Percentiles rank a stretch among this genome's conserved stretches.
Conservation (phyloP, 2,797 vertebrate species). For the Alosa sapidissima region DNA sequence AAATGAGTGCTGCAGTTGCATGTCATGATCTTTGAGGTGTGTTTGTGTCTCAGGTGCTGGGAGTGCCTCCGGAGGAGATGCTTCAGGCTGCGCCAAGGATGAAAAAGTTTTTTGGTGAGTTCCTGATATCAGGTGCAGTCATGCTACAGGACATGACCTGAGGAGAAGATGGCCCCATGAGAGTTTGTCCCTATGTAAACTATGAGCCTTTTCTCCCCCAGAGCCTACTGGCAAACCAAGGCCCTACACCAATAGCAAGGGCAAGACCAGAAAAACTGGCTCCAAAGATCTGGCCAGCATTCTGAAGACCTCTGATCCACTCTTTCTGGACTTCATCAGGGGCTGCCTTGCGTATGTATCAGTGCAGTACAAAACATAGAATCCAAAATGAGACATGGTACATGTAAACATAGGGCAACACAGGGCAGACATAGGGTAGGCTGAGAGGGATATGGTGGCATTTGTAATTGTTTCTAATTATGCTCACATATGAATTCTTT, state of each 20-base stretch:
- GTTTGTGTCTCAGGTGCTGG: conserved; percentile 80
- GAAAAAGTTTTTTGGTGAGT: conserved; percentile 88
- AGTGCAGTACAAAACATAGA: not conserved
- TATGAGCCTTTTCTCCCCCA: conserved; percentile 55
- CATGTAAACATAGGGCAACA: too few relatives aligned
- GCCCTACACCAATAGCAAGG: conserved; percentile 86
- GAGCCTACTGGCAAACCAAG: conserved; percentile 91
- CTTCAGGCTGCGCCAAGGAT: conserved; percentile 85
- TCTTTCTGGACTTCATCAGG: conserved; percentile 89
- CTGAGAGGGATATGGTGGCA: not conserved
- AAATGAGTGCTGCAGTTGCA: not conserved
- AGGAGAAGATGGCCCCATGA: not conserved
- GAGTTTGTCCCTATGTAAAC: not conserved
- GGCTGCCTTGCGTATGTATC: conserved; percentile 84
- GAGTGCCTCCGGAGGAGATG: conserved; percentile 86
- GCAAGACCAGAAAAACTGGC: conserved; percentile 83
- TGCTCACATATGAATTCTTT: conserved; percentile 9
- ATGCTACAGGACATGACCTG: not conserved
- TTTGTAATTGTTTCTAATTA: not conserved
- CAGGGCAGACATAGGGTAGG: not conserved
- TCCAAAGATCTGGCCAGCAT: conserved; percentile 83
- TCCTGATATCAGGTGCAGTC: not conserved
- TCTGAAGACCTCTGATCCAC: conserved; percentile 82
- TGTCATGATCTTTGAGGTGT: conserved; percentile 27
- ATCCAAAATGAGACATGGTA: not conserved